A percentile compares a stretch with the other conserved stretches of the same genome.
Evolutionary conservation across 2,888 invertebrate genomes (phyloP).

Genomic region (Aleiodes testaceus): DNA sequence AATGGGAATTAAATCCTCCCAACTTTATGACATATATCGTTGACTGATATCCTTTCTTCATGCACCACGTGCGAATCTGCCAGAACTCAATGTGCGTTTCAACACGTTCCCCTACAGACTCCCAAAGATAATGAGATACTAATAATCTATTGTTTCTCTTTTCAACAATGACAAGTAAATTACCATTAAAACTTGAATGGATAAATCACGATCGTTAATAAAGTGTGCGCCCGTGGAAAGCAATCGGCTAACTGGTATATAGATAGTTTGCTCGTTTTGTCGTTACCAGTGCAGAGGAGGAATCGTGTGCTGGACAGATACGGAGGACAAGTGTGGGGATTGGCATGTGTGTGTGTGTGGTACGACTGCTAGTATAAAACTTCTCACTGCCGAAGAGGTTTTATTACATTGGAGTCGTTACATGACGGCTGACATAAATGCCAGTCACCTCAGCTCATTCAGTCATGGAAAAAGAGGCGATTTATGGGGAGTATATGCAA

Average conservation of each 20-base stretch:
- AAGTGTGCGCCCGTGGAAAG: constrained; percentile 56
- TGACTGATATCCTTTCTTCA: not conserved
- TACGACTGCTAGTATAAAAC: constrained; percentile 25
- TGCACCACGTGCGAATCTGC: constrained; percentile 36
- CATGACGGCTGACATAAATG: constrained; percentile 26
- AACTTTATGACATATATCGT: not conserved
- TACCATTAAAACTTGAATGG: constrained; percentile 7
- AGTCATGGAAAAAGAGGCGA: not conserved
- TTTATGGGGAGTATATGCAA: no score
- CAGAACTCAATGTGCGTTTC: constrained; percentile 38
- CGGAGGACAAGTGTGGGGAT: constrained; percentile 33
- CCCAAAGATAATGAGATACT: not conserved
- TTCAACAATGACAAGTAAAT: constrained; percentile 6
- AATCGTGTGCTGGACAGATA: constrained; percentile 46
- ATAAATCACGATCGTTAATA: constrained; percentile 24
- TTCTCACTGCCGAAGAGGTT: not conserved
- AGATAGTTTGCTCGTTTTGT: constrained; percentile 51
- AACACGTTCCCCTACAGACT: constrained; percentile 17
- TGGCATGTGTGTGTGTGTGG: constrained; percentile 38
- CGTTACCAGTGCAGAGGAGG: constrained; percentile 43
- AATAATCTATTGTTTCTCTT: not conserved
- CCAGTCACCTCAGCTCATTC: constrained; percentile 7
- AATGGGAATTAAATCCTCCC: not conserved
- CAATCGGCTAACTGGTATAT: constrained; percentile 60
- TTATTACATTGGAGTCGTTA: not conserved